Evolutionary conservation across 1,140 invertebrate species (phyloP).

Genomic region (Belonocnema kinseyi): DNA sequence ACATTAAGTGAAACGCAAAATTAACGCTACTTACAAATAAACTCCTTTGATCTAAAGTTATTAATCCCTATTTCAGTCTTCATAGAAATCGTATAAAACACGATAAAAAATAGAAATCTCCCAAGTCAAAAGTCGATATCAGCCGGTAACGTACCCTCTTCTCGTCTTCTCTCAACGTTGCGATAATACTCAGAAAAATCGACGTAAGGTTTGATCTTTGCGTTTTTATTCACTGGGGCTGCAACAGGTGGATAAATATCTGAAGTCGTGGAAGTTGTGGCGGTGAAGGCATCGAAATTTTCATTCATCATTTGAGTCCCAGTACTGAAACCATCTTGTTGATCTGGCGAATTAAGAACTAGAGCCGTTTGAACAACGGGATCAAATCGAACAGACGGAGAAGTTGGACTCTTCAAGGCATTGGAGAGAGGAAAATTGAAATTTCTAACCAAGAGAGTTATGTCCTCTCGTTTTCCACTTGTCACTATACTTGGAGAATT

Average conservation of each 20-base stretch:
- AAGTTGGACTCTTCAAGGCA: constrained; percentile 76
- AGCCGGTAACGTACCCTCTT: constrained; percentile 78
- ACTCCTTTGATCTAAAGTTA: neutral
- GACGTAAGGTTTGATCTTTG: constrained; percentile 87
- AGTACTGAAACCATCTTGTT: constrained; percentile 53
- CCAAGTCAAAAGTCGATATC: constrained; percentile 71
- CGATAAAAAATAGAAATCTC: constrained; percentile 9
- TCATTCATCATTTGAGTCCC: constrained; percentile 61
- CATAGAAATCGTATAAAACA: constrained; percentile 11
- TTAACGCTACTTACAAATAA: too few species aligned
- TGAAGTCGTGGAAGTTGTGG: constrained; percentile 67
- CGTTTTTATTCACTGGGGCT: constrained; percentile 74
- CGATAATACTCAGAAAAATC: constrained; percentile 89
- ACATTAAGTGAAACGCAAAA: too few species aligned
- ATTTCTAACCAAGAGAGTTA: constrained; percentile 90
- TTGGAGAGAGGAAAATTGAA: constrained; percentile 88
- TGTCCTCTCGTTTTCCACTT: constrained; percentile 82
- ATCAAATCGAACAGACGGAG: constrained; percentile 77
- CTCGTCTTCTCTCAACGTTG: constrained; percentile 81
- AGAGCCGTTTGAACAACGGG: constrained; percentile 77
- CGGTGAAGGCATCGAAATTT: constrained; percentile 64
- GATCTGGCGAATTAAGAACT: constrained; percentile 48
- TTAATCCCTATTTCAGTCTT: constrained; percentile 7
- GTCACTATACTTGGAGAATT: constrained; percentile 75
- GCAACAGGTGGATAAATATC: constrained; percentile 70